Conservation (phyloP, 2,888 invertebrate species). For the Xestia xanthographa region DNA sequence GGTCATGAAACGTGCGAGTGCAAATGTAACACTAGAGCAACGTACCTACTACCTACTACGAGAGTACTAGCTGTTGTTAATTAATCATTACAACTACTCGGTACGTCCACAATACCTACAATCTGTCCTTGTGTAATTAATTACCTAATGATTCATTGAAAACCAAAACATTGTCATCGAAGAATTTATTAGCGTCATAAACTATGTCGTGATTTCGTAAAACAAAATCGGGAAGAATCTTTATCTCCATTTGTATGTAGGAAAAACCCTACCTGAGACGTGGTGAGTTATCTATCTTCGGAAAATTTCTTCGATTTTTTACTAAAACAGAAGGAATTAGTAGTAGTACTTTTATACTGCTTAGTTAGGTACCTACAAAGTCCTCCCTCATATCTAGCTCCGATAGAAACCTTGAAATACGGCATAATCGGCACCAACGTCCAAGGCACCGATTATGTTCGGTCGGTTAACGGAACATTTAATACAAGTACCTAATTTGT, state of each 20-base stretch:
- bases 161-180: background rate
- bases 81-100: background rate
- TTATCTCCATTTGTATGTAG: background rate
- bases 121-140: background rate
- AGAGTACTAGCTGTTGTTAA: background rate
- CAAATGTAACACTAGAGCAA: background rate
- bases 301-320: background rate
- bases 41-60: background rate
- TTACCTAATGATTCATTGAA: conserved; percentile 6
- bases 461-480: conserved; percentile 68
- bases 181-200: background rate
- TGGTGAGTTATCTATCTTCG: background rate
- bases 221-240: background rate
- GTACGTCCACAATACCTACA: background rate
- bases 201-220: background rate
- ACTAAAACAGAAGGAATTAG: background rate
- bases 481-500: conserved; percentile 65
- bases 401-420: conserved; percentile 32
- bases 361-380: background rate
- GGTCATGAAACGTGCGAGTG: too few relatives aligned
- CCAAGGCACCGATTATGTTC: conserved; percentile 43
- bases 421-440: conserved; percentile 27
- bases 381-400: background rate
- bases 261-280: background rate
- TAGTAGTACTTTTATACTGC: background rate